A percentile compares a stretch with the other conserved stretches of the same genome.
Conservation (phyloP, 1,140 invertebrate species). For the Drosophila ambigua region DNA sequence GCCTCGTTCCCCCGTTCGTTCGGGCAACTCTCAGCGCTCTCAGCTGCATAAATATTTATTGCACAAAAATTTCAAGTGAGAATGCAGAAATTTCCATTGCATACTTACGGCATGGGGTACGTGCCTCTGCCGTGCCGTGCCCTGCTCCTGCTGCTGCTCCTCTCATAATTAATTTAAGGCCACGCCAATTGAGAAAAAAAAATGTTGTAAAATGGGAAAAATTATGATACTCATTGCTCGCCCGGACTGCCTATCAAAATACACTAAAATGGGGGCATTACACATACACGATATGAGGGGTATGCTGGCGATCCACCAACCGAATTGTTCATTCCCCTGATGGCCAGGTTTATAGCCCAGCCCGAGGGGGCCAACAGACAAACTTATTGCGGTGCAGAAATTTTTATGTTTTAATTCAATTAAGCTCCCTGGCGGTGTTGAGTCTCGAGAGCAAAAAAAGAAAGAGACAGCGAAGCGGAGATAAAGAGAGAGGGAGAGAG, state of each 20-base stretch:
- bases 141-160: no score
- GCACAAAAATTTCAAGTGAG: constrained; percentile 53
- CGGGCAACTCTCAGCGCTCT: neutral
- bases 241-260: constrained; percentile 37
- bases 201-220: constrained; percentile 43
- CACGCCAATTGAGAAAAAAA: constrained; percentile 32
- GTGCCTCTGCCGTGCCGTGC: neutral
- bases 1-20: constrained; percentile 13
- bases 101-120: constrained; percentile 21
- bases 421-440: constrained; percentile 38
- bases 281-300: constrained; percentile 4
- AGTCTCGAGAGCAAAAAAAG: neutral
- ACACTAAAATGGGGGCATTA: constrained; percentile 45
- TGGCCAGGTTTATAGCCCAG: constrained; percentile 60
- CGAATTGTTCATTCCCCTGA: constrained; percentile 25
- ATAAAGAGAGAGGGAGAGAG: no score
- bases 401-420: constrained; percentile 81
- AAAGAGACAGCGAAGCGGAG: neutral
- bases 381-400: constrained; percentile 73
- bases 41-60: constrained; percentile 81
- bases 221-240: constrained; percentile 45
- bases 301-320: neutral
- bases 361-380: constrained; percentile 31
- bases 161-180: constrained; percentile 50
- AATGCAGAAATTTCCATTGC: constrained; percentile 35